Evolutionary conservation across 1,140 invertebrate genomes (phyloP).

Genomic region (Drosophila truncata): DNA sequence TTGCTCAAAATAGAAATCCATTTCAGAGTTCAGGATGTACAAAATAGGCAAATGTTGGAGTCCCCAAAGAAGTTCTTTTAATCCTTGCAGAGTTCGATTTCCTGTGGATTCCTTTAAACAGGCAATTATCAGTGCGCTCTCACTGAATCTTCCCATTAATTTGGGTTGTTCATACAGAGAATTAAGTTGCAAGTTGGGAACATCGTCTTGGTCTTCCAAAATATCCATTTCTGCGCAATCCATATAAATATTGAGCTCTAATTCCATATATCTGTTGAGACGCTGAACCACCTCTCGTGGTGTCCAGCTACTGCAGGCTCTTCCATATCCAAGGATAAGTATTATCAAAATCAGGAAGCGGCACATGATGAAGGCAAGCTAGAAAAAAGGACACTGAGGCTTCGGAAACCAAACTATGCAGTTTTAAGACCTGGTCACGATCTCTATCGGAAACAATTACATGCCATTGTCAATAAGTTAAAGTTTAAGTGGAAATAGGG

Average conservation of each 20-base stretch:
- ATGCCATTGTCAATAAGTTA: conserved; percentile 43
- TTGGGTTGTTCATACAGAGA: neutral
- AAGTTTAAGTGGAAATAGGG: conserved; percentile 39
- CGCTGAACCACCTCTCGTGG: conserved; percentile 19
- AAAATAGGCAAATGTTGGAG: conserved; percentile 17
- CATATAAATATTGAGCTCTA: conserved; percentile 30
- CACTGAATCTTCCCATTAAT: conserved; percentile 24
- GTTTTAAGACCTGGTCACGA: conserved; percentile 41
- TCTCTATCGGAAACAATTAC: conserved; percentile 48
- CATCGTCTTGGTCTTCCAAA: neutral
- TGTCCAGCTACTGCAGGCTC: neutral
- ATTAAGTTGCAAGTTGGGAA: conserved; percentile 5
- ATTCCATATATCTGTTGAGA: conserved; percentile 17
- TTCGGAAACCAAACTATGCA: neutral
- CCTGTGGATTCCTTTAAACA: neutral
- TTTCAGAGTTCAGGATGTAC: neutral
- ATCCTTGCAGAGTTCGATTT: neutral
- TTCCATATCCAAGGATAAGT: neutral
- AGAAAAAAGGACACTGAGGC: conserved; percentile 38
- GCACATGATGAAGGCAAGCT: conserved; percentile 17
- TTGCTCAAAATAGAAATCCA: conserved; percentile 11
- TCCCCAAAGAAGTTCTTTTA: conserved; percentile 30
- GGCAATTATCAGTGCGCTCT: conserved; percentile 13
- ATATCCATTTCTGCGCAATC: conserved; percentile 6
- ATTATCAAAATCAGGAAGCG: conserved; percentile 1